Evolutionary conservation across 1,140 invertebrate species (phyloP).

Genomic region (Pissodes strobi): DNA sequence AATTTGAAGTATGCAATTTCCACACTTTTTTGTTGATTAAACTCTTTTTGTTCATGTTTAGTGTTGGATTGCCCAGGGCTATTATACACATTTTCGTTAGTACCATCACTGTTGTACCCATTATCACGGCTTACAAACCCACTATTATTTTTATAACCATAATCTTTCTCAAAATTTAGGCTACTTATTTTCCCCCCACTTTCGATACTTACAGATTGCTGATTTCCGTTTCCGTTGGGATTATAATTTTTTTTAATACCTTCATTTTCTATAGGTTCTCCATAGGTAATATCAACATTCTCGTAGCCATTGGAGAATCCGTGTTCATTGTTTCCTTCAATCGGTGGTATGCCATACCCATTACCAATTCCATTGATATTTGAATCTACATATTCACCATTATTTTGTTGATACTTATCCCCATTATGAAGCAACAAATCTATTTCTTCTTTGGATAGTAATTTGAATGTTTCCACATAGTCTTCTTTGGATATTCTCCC

Average conservation of each 20-base stretch:
- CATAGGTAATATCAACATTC: conserved; percentile 1
- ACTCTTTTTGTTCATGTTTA: no score
- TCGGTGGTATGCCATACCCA: conserved; percentile 1
- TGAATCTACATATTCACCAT: background rate
- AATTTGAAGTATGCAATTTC: no score
- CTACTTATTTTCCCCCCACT: no score
- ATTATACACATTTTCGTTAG: no score
- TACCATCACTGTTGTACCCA: no score
- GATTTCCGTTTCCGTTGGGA: background rate
- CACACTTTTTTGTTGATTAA: no score
- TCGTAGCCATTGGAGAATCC: background rate
- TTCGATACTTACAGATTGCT: no score
- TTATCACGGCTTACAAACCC: no score
- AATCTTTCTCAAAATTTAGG: no score
- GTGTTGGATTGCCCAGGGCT: no score
- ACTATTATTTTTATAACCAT: no score
- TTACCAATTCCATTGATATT: background rate
- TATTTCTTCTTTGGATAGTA: conserved; percentile 44
- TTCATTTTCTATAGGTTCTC: background rate
- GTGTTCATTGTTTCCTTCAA: background rate
- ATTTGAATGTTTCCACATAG: conserved; percentile 42
- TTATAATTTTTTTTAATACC: background rate
- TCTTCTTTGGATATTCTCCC: conserved; percentile 51
- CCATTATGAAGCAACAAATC: conserved; percentile 35
- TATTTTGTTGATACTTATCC: conserved; percentile 38